Evolutionary conservation across 2,888 invertebrate species (phyloP).

Genomic region (Drosophila pseudotalamancana): DNA sequence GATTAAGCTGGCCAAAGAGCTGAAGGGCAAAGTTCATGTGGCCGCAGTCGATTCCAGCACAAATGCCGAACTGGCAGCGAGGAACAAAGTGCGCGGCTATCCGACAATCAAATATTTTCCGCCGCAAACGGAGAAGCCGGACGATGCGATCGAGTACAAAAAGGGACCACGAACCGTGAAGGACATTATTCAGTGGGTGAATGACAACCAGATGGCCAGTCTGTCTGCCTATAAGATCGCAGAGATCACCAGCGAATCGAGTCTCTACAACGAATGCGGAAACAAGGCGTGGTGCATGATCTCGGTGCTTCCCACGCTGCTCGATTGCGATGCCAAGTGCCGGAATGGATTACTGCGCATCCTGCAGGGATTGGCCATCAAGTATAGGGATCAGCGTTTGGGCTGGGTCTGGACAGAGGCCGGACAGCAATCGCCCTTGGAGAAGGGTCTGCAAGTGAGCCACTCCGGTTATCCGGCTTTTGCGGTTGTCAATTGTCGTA

Average conservation of each 20-base stretch:
- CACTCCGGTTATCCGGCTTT: neutral
- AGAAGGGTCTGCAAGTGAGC: neutral
- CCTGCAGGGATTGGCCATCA: neutral
- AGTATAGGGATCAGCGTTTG: neutral
- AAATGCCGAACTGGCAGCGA: neutral
- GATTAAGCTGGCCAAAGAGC: neutral
- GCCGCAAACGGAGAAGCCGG: neutral
- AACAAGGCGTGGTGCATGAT: conserved; percentile 10
- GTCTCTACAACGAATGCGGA: neutral
- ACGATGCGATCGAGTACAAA: neutral
- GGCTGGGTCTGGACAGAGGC: conserved; percentile 23
- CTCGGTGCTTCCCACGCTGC: conserved; percentile 7
- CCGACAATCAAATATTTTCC: conserved; percentile 10
- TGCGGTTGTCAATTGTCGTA: conserved; percentile 7
- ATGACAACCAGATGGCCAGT: neutral
- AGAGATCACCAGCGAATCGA: neutral
- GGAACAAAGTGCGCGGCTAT: neutral
- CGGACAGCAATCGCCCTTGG: neutral
- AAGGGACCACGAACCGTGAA: neutral
- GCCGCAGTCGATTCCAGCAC: conserved; percentile 6
- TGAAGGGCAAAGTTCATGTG: neutral
- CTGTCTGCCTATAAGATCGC: neutral
- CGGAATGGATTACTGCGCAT: neutral
- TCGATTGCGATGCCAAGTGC: conserved; percentile 7
- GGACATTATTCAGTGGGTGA: neutral